A percentile compares a stretch with the other conserved stretches of the same genome.
phyloP scores from a whole-genome alignment of 1,140 invertebrate genomes.

The Zophobas morio region DNA sequence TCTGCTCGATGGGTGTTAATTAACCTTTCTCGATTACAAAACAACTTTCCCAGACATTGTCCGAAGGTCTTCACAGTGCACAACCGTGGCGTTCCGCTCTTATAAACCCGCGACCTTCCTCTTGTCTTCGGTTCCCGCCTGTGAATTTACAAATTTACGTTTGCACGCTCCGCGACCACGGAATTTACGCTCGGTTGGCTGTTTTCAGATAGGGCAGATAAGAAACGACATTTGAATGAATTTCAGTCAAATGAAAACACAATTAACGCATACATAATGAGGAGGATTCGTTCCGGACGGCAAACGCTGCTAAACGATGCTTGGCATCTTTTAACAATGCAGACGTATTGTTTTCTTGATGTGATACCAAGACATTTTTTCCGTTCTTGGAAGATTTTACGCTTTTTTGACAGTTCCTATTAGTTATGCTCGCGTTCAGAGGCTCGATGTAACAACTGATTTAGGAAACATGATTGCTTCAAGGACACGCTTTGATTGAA shows the following conservation, averaged over 20 bases:
- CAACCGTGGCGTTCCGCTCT: constrained; percentile 40
- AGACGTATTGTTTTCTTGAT: constrained; percentile 35
- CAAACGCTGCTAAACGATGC: constrained; percentile 15
- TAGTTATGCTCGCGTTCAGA: constrained; percentile 29
- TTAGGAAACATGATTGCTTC: constrained; percentile 19
- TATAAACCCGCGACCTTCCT: constrained; percentile 45
- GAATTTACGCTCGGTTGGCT: constrained; percentile 38
- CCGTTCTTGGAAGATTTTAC: constrained; percentile 31
- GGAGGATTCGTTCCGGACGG: constrained; percentile 34
- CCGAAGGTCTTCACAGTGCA: constrained; percentile 28
- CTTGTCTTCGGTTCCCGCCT: constrained; percentile 39
- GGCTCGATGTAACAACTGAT: background rate
- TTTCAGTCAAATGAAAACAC: constrained; percentile 50
- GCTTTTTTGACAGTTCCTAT: constrained; percentile 24
- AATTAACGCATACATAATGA: constrained; percentile 49
- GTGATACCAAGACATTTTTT: constrained; percentile 15
- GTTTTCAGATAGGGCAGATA: constrained; percentile 42
- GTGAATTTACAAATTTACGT: constrained; percentile 51
- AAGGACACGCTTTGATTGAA: constrained; percentile 26
- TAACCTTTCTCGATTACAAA: constrained; percentile 24
- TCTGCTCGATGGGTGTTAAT: constrained; percentile 17
- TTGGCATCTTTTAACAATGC: constrained; percentile 43
- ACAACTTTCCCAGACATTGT: constrained; percentile 43
- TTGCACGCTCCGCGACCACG: constrained; percentile 17
- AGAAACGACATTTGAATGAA: constrained; percentile 48